Evolutionary conservation across 37 sponge, comb jelly and placozoan species (phyloP).

Genomic region (Tethya wilhelma): DNA sequence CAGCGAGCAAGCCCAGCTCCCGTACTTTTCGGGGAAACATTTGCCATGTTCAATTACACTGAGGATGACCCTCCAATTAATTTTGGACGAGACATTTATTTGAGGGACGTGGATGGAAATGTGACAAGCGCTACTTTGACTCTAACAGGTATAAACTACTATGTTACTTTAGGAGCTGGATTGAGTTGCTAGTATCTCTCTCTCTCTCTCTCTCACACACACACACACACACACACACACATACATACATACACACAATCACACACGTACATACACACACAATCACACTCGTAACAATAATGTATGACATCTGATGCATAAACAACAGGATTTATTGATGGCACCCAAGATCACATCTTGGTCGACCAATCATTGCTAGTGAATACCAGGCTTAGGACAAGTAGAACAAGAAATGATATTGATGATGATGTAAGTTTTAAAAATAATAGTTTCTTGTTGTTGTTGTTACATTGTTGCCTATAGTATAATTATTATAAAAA

Average conservation of each 20-base stretch:
- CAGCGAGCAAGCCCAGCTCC: background rate
- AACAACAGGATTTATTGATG: too few species aligned
- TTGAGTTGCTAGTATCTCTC: background rate
- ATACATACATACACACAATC: too few species aligned
- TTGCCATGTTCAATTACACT: slow-evolving; percentile 12
- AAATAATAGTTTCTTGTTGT: background rate
- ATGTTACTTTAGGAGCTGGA: too few species aligned
- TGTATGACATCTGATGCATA: too few species aligned
- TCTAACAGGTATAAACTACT: slow-evolving; percentile 8
- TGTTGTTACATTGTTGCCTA: background rate
- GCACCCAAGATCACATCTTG: too few species aligned
- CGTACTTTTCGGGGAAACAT: background rate
- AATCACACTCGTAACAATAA: too few species aligned
- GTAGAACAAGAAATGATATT: too few species aligned
- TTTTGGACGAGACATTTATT: slow-evolving; percentile 19
- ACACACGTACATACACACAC: too few species aligned
- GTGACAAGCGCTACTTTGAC: slow-evolving; percentile 13
- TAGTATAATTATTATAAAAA: background rate
- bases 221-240: too few species aligned
- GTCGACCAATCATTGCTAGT: too few species aligned
- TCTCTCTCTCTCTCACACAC: background rate
- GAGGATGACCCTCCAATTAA: slow-evolving; percentile 56
- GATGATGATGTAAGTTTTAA: too few species aligned
- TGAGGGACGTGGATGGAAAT: slow-evolving; percentile 39
- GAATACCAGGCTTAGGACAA: too few species aligned